phyloP scores from a whole-genome alignment of 37 sponge, comb jelly and placozoan genomes.

The Tethya wilhelma region DNA sequence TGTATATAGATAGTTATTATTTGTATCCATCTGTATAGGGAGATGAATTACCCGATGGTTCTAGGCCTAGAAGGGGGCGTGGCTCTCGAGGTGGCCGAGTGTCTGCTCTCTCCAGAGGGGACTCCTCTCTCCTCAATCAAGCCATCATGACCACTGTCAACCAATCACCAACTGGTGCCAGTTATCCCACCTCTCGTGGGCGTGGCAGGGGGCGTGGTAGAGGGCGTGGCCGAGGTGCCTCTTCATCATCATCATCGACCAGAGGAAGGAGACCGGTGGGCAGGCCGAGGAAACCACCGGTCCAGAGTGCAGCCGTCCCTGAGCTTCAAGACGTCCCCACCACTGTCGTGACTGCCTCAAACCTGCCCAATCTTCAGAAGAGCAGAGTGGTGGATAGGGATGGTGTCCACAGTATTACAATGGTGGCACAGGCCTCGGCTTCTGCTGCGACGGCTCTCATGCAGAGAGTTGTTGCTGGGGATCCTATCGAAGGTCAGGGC shows the following conservation, averaged over 20 bases:
- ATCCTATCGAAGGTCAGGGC: neutral
- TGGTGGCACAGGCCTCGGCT: neutral
- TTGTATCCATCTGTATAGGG: neutral
- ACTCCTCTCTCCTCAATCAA: neutral
- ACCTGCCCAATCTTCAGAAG: neutral
- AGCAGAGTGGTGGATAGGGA: neutral
- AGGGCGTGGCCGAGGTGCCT: constrained; percentile 41
- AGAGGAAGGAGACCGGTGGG: constrained; percentile 18
- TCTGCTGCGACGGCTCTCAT: neutral
- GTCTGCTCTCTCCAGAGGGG: neutral
- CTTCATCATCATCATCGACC: too few species aligned
- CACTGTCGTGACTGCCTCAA: neutral
- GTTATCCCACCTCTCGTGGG: neutral
- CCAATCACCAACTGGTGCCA: neutral
- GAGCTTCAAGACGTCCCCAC: neutral
- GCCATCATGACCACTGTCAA: neutral
- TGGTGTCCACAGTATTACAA: neutral
- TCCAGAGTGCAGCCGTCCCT: neutral
- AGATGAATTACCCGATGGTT: constrained; percentile 2
- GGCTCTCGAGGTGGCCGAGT: neutral
- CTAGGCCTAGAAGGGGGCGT: constrained; percentile 29
- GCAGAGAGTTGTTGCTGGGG: neutral
- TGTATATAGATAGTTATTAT: neutral
- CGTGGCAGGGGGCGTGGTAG: constrained; percentile 38
- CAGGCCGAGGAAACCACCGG: constrained; percentile 10